Percentiles rank a stretch among this genome's conserved stretches.
These are phyloP conservation scores for Lonchura striata DNA, from an alignment of 2,113 vertebrate species.

Conservation along the genomic window DNA sequence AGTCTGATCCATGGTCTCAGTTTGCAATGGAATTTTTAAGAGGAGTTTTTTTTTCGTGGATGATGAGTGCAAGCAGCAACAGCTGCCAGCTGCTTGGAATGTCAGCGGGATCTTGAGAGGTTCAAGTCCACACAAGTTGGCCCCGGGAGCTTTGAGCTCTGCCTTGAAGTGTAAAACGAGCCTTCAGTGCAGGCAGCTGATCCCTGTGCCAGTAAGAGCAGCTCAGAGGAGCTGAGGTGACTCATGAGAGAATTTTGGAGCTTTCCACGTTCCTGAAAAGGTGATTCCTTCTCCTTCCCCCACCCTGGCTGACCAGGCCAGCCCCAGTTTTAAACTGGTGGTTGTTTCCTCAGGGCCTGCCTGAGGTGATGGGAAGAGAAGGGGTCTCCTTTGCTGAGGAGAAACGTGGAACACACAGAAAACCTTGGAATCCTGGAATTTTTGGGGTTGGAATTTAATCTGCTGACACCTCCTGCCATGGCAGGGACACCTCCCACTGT, in stretches of 20 bases:
- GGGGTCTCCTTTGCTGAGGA: background rate
- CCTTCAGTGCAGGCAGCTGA: conserved; percentile 15
- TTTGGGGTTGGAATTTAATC: background rate
- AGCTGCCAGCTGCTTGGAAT: conserved; percentile 63
- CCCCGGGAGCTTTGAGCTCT: conserved; percentile 9
- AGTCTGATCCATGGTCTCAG: background rate
- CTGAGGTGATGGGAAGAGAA: background rate
- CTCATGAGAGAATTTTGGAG: background rate
- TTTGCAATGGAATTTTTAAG: conserved; percentile 15
- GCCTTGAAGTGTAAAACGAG: conserved; percentile 38
- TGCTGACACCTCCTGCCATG: background rate
- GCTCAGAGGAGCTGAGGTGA: background rate
- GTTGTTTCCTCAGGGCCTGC: background rate
- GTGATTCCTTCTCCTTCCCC: background rate
- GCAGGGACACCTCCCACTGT: background rate
- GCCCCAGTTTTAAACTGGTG: background rate
- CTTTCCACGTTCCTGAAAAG: background rate
- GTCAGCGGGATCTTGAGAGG: conserved; percentile 15
- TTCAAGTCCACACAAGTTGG: conserved; percentile 50
- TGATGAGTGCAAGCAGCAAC: conserved; percentile 42
- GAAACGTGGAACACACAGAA: accelerated
- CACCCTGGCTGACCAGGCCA: background rate
- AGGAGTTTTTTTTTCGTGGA: background rate
- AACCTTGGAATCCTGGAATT: background rate
- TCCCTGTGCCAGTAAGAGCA: background rate